Percentiles rank a stretch among this genome's conserved stretches.
phyloP scores from a whole-genome alignment of 2,797 vertebrate genomes.

The Danio choprae region DNA sequence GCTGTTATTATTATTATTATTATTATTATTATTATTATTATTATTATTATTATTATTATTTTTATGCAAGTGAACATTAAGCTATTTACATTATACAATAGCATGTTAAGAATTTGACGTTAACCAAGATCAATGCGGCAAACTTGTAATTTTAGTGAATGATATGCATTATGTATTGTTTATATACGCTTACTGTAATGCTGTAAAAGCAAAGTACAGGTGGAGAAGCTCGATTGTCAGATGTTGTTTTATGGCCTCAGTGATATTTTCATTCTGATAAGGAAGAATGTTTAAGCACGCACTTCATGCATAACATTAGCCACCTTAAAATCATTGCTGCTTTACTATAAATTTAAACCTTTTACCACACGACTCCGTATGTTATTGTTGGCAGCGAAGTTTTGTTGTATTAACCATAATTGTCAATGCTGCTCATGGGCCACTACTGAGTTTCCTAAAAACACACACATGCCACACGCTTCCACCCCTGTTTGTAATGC shows the following conservation, averaged over 20 bases:
- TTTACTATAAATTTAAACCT: neutral
- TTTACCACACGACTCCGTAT: neutral
- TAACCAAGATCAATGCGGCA: neutral
- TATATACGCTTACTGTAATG: neutral
- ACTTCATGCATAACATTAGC: neutral
- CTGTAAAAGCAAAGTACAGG: neutral
- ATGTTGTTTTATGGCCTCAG: slow-evolving; percentile 6
- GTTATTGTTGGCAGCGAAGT: neutral
- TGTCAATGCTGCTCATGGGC: neutral
- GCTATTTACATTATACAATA: neutral
- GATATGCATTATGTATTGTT: neutral
- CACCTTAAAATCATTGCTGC: neutral
- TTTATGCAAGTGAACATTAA: neutral
- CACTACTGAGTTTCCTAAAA: slow-evolving; percentile 9
- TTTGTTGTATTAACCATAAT: neutral
- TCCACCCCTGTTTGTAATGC: slow-evolving; percentile 55
- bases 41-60: too few relatives aligned
- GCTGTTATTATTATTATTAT: too few relatives aligned
- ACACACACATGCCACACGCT: slow-evolving; percentile 40
- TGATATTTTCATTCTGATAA: neutral
- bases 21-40: too few relatives aligned
- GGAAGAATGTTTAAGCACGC: neutral
- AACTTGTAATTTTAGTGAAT: neutral
- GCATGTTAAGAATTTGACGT: neutral
- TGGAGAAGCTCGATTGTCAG: neutral